Conservation (phyloP, 1,140 invertebrate genomes). For the Orussus abietinus region DNA sequence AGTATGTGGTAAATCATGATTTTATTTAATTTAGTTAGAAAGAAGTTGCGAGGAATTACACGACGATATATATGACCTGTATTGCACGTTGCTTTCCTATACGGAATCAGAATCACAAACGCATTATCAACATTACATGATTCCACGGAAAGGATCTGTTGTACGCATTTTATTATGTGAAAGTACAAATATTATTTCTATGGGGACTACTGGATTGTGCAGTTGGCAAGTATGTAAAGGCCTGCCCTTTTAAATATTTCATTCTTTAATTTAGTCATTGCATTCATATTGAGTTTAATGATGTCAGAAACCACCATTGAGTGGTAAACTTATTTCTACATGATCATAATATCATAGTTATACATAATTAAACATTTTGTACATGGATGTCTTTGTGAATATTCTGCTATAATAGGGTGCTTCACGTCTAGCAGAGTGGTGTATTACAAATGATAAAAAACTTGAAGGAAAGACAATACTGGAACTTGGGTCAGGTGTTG, state of each 20-base stretch:
- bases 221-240: constrained; percentile 56
- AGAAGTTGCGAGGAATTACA: constrained; percentile 38
- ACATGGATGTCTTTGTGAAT: background rate
- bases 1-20: background rate
- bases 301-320: too few relatives aligned
- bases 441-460: constrained; percentile 39
- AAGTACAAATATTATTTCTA: constrained; percentile 54
- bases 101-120: constrained; percentile 21
- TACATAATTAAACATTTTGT: background rate
- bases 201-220: constrained; percentile 58
- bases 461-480: constrained; percentile 50
- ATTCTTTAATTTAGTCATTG: too few relatives aligned
- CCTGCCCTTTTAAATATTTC: too few relatives aligned
- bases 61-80: constrained; percentile 47
- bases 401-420: constrained; percentile 40
- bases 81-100: constrained; percentile 42
- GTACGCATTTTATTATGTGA: constrained; percentile 51
- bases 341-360: too few relatives aligned
- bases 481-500: constrained; percentile 59
- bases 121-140: constrained; percentile 53
- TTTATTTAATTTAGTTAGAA: constrained; percentile 35
- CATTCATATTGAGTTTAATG: too few relatives aligned
- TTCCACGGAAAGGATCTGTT: constrained; percentile 25
- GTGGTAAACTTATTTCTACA: too few relatives aligned
- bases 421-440: constrained; percentile 55